Base-by-base conservation (phyloP, 2,797 vertebrate species). In the Clarias pachynema region DNA sequence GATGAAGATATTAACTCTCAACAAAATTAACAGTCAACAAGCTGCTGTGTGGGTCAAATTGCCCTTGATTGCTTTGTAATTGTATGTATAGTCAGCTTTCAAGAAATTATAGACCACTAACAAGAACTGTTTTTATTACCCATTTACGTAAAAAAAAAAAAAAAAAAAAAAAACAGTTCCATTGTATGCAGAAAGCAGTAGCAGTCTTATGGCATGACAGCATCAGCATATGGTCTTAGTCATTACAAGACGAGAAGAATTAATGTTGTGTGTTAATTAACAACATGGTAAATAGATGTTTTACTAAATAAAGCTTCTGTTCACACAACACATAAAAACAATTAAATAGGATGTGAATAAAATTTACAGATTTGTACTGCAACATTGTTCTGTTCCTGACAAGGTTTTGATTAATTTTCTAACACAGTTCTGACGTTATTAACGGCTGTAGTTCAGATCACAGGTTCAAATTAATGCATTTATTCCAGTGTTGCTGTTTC, bases 191-290 rank as follows among this genome's bases (percentile, higher is more conserved):
- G 40, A 53, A 81, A 37, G 14, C 6, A 34, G 49, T 37, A 22
- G 49, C 66, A 82, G 22, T 81, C 26, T 22, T 81, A 81, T 24
- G 44, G 26, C 20, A 31, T 56, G 20, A 37, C 31, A 69, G 5
- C 49, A 57, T 37, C 66, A 57, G n/a, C 66, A 82, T 70, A 82
- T 82, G 56, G 56, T 40, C 5, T 40, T 82, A 22, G 6, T 82
- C 31, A 34, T 73, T 57, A 69, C 37, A 18, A 66, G 79, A 53
- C n/a, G 20, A 80, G 24, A 81, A 81, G 65, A 69, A 81, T 57
- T 70, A 82, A 82, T 59, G 80, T 70, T 70, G 66, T 24, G 37
- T 63, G 44, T 59, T 69, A 82, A 82, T 70, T 82, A 82, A 57
- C 66, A 69, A n/a, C 0, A 0, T 66, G 5, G n/a, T 49, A 80